Conservation (phyloP, 2,113 vertebrate genomes). For the Potamarius usumacintae region DNA sequence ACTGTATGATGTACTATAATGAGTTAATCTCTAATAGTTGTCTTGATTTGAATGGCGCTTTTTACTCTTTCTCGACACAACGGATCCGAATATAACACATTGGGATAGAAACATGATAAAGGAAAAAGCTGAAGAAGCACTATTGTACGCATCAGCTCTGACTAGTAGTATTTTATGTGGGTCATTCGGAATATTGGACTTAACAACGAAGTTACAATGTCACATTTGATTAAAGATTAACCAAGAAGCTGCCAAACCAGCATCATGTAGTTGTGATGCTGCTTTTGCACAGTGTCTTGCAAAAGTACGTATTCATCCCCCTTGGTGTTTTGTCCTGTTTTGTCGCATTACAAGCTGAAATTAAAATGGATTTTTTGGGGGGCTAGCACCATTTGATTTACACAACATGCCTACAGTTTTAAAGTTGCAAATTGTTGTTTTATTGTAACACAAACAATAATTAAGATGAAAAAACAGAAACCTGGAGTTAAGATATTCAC, state of each 20-base stretch:
- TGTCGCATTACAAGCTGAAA: too few species aligned
- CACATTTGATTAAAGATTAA: not conserved
- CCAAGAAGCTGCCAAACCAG: not conserved
- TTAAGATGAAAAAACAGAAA: too few species aligned
- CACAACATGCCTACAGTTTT: too few species aligned
- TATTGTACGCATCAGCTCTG: not conserved
- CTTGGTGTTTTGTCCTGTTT: too few species aligned
- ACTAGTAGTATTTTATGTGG: not conserved
- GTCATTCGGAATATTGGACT: not conserved
- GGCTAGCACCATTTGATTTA: too few species aligned
- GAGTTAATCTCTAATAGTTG: not conserved
- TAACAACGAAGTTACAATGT: not conserved
- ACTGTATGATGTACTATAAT: not conserved
- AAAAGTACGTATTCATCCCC: too few species aligned
- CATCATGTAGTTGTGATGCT: not conserved
- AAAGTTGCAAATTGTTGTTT: too few species aligned
- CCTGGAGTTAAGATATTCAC: too few species aligned
- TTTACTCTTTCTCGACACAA: not conserved
- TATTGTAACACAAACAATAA: too few species aligned
- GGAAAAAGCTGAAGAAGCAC: not conserved
- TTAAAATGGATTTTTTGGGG: too few species aligned
- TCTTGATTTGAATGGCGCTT: not conserved
- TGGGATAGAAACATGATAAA: not conserved
- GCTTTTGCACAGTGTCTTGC: too few species aligned
- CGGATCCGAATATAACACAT: not conserved